A percentile compares a stretch with the other conserved stretches of the same genome.
phyloP scores from a whole-genome alignment of 92 coral and sea anemone genomes.

The Diadumene lineata region DNA sequence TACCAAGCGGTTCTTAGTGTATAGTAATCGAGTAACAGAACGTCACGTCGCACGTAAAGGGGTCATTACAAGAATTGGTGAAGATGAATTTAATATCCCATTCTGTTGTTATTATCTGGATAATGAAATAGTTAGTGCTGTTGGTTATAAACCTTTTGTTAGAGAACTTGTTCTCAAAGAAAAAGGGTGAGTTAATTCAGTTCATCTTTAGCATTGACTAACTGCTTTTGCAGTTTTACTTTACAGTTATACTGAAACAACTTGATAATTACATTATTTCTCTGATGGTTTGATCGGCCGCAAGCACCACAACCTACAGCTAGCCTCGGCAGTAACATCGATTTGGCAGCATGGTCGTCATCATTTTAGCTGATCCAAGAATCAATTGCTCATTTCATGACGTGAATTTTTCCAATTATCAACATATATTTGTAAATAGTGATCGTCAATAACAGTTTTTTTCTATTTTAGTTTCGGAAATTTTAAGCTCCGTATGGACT shows the following conservation, averaged over 20 bases:
- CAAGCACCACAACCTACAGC: too few species aligned
- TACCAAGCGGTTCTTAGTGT: constrained; percentile 63
- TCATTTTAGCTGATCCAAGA: too few species aligned
- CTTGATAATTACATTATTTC: too few species aligned
- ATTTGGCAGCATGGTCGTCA: too few species aligned
- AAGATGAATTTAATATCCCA: constrained; percentile 79
- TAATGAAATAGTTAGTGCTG: constrained; percentile 72
- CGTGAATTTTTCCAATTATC: too few species aligned
- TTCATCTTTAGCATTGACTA: too few species aligned
- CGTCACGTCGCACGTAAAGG: constrained; percentile 51
- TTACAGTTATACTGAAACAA: too few species aligned
- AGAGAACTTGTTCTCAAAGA: constrained; percentile 72
- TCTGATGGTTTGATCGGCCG: too few species aligned
- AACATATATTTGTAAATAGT: too few species aligned
- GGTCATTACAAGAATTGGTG: constrained; percentile 76
- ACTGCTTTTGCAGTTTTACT: too few species aligned
- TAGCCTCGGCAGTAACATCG: too few species aligned
- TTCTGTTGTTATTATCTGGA: constrained; percentile 83
- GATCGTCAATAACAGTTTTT: neutral
- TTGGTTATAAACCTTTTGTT: constrained; percentile 73
- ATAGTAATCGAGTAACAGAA: constrained; percentile 80
- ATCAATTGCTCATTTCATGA: too few species aligned
- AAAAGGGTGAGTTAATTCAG: constrained; percentile 55
- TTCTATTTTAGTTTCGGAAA: constrained; percentile 47
- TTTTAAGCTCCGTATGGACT: constrained; percentile 75